Base-by-base conservation (phyloP, 35 echinoderm and acorn worm genomes). In the Apostichopus parvimensis region DNA sequence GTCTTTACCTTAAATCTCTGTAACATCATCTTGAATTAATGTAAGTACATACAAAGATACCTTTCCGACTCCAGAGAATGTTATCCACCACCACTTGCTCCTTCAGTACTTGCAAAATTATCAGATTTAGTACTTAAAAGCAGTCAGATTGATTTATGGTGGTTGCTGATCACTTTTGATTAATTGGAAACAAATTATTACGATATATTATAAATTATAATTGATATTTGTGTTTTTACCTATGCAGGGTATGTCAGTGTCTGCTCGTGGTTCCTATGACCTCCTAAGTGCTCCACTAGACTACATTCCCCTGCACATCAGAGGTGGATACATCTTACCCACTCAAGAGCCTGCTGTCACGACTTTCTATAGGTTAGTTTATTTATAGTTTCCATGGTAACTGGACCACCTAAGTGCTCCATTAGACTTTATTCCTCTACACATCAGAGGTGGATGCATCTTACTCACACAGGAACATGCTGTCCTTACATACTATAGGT, bases 271-370 rank as follows among this genome's bases (percentile, higher is more conserved):
- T 71, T 83, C 55, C 5, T 21, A 8, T 25, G 71, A 75, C 53
- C 57, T 12, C 17, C 79, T 94, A 8, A 83, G 26, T 91, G 95
- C 95, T 55, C 93, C 91, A 14, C 61, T 94, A 77, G 91, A 97
- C 24, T 91, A 91, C 60, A 95, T 97, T 14, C 95, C 95, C 34
- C 80, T 97, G 6, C 95, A 97, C 57, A 79, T 97, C 54, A 82
- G 95, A 83, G 93, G 95, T 56, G 95, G 95, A 1, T 92, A 97
- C 78, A 91, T 97, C 77, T 23, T 97, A n/a, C 90, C 95, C 1
- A 94, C 93, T 9, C 95, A 97, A 60, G 93, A 97, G 25, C 95
- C 84, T 14, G 93, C 76, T 53, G 91, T 92, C 9, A 94, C 83
- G 14, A 97, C 95, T 0, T 59, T 59, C 12, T 21, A 73, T 8